phyloP scores from a whole-genome alignment of 2,113 vertebrate species.

The Eptesicus fuscus region DNA sequence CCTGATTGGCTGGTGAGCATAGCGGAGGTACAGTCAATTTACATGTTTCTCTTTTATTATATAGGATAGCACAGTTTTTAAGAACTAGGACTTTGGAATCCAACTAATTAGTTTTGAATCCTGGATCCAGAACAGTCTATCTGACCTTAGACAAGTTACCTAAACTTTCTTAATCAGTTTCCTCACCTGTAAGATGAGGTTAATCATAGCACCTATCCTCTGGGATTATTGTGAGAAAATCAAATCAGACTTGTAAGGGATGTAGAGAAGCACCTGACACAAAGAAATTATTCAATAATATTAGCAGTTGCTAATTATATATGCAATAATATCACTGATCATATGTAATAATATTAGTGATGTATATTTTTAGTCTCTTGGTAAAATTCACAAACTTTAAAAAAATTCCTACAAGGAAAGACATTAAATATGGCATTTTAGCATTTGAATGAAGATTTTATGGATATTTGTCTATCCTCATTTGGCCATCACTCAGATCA shows the following conservation, averaged over 20 bases:
- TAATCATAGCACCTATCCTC: not conserved
- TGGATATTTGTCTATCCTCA: not conserved
- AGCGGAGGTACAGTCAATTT: too few species aligned
- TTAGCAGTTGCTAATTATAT: not conserved
- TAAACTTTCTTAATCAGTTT: not conserved
- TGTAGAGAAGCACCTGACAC: not conserved
- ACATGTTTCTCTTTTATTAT: too few species aligned
- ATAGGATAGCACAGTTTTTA: not conserved
- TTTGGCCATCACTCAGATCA: not conserved
- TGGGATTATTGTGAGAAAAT: not conserved
- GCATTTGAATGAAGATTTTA: not conserved
- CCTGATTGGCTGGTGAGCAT: too few species aligned
- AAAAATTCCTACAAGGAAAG: not conserved
- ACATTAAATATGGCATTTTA: not conserved
- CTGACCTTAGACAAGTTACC: not conserved
- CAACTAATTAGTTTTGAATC: not conserved
- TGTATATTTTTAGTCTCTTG: not conserved
- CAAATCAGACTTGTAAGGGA: not conserved
- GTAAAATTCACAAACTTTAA: not conserved
- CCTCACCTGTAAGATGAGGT: not conserved
- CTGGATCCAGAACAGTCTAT: not conserved
- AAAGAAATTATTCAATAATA: not conserved
- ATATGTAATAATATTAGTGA: not conserved
- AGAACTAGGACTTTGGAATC: not conserved
- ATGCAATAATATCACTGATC: not conserved